Base-by-base conservation (phyloP, 1,140 invertebrate genomes). In the Metaphire vulgaris region DNA sequence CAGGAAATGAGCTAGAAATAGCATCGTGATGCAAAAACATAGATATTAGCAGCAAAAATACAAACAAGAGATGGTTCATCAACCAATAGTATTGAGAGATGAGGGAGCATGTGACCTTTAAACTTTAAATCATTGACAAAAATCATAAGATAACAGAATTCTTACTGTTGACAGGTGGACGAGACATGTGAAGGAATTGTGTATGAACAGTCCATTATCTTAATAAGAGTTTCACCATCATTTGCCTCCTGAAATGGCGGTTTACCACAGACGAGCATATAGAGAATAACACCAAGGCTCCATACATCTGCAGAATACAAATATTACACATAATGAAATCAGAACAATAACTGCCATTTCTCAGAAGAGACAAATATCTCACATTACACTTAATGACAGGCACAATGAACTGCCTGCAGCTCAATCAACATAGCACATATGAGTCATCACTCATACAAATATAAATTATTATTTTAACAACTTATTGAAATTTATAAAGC, bases 131-230 rank as follows among this genome's bases (percentile, higher is more conserved):
- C n/a, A n/a, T n/a, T n/a, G n/a, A n/a, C n/a, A n/a, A n/a, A n/a
- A n/a, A n/a, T n/a, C n/a, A n/a, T n/a, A n/a, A n/a, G n/a, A n/a
- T n/a, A n/a, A n/a, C n/a, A n/a, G n/a, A n/a, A n/a, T 33, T 76
- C 81, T 83, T 86, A 93, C 92, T 90, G 90, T 88, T 91, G 91
- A 86, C 96, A 98, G 75, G 90, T 89, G 30, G 89, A 87, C 26
- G 94, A 95, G 32, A 99, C 91, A 85, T 96, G 92, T 31, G 89
- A 83, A 74, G 97, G 96, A 81, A 98, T 91, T 69, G 92, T 92
- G 85, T 98, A 99, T 89, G 97, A 97, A 88, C 96, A 98, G 85
- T 99, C 97, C 93, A 99, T 97, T 78, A 99, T 99, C 94, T 97
- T 98, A 0, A 96, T 99, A 16, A 99, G 87, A 0, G 97, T 99